phyloP scores from a whole-genome alignment of 2,797 vertebrate species.

The Lophius americanus region DNA sequence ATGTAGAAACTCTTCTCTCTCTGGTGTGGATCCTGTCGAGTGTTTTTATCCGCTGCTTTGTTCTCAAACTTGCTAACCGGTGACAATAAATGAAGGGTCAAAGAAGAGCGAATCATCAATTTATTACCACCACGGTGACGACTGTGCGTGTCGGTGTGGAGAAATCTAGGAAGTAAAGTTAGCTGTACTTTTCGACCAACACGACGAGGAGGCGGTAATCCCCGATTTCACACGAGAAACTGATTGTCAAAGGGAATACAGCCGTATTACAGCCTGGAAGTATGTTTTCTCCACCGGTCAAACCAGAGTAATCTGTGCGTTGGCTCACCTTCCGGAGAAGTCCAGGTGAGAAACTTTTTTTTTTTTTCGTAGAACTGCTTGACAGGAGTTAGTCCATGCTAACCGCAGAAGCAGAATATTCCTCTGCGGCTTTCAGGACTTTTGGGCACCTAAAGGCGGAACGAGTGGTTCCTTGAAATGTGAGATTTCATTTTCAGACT shows the following conservation, averaged over 20 bases:
- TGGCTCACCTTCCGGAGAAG: slow-evolving; percentile 11
- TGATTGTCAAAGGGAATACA: neutral
- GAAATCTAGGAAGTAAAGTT: slow-evolving; percentile 73
- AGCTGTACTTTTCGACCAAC: slow-evolving; percentile 26
- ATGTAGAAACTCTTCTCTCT: neutral
- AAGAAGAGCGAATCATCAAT: neutral
- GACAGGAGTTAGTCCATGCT: slow-evolving; percentile 14
- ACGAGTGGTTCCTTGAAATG: slow-evolving; percentile 40
- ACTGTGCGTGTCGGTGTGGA: slow-evolving; percentile 8
- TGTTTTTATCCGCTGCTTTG: neutral
- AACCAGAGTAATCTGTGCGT: neutral
- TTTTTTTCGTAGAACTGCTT: neutral
- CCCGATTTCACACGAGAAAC: neutral
- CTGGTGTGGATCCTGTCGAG: too few relatives aligned
- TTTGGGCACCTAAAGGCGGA: slow-evolving; percentile 20
- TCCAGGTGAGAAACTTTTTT: slow-evolving; percentile 45
- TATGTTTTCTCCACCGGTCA: neutral
- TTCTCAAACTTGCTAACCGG: neutral
- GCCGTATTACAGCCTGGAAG: neutral
- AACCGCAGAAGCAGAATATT: neutral
- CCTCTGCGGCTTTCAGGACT: neutral
- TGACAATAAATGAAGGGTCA: slow-evolving; percentile 1
- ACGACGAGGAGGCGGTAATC: slow-evolving; percentile 29
- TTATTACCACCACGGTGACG: slow-evolving; percentile 22
- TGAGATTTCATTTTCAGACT: slow-evolving; percentile 40